phyloP scores from a whole-genome alignment of 2,113 vertebrate genomes.

The Circaetus cinerascens region DNA sequence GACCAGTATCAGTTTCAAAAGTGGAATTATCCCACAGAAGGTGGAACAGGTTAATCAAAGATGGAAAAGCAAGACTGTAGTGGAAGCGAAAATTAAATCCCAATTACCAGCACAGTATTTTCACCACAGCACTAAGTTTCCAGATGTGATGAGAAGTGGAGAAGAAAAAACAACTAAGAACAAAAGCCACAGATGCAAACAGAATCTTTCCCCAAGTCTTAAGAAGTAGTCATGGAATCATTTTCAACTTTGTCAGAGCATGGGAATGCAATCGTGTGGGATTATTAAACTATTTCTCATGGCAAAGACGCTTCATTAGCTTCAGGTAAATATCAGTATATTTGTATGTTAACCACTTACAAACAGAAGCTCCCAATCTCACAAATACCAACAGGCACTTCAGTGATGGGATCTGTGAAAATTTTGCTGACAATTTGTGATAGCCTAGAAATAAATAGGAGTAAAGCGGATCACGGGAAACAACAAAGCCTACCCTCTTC shows the following conservation, averaged over 20 bases:
- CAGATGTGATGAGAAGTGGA: neutral
- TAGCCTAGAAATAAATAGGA: neutral
- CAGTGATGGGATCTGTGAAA: neutral
- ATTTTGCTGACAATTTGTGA: neutral
- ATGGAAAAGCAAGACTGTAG: neutral
- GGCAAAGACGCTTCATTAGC: neutral
- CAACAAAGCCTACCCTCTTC: neutral
- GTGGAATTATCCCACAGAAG: neutral
- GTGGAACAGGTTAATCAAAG: neutral
- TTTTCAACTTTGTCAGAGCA: neutral
- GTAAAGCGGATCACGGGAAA: neutral
- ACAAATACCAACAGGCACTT: neutral
- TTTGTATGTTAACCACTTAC: neutral
- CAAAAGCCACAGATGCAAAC: neutral
- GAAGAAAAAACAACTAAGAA: neutral
- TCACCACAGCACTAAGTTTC: neutral
- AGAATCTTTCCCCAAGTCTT: neutral
- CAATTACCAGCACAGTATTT: neutral
- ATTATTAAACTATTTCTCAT: neutral
- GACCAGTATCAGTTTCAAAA: neutral
- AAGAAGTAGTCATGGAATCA: rapidly evolving
- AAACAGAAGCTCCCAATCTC: neutral
- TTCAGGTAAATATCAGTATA: neutral
- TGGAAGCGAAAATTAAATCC: neutral
- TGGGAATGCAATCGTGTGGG: neutral